Evolutionary conservation across 2,797 vertebrate genomes (phyloP), one percentile per base, ranked within the genome.

Genomic region (Ispidina lecontei): DNA sequence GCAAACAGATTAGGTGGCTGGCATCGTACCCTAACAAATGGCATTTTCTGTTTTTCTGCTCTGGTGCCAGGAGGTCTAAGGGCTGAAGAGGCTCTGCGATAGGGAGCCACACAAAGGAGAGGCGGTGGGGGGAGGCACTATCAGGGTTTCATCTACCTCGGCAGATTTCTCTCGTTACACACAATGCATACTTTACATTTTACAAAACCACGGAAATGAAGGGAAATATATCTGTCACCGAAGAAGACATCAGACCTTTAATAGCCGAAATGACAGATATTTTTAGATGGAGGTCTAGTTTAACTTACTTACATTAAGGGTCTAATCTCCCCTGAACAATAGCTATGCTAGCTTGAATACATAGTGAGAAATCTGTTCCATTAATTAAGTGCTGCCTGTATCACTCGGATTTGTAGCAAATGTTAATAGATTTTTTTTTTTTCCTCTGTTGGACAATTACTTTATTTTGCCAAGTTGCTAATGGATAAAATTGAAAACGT

Each of bases 51-150:
- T 89, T 92, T 33, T 91, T 95, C 95, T 94, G 86, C 93, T 49
- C 84, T 96, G 97, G 98, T 98, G 98, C 98, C 97, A 96, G 95
- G 95, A 97, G 97, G 98, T 98, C 98, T 98, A 96, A 96, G 72
- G 95, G 94, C 95, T 87, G 82, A 46, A 89, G 87, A 92, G 96
- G 93, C 69, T 71, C 44, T 5, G 94, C 81, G 96, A 94, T 77
- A 86, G 88, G 83, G 29, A 84, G 90, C 82, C 83, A 96, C 96
- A 96, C 94, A 85, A 80, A 96, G 87, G 52, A 84, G 87, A 89
- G 84, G 93, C 94, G 78, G 62, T 60, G 82, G 93, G 19, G 83
- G 92, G 87, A 89, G 84, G 92, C 92, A 87, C 96, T 96, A 97
- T 97, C 97, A 7, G 87, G 83, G 51, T 93, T 89, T 94, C 97